These are phyloP conservation scores for Cheilosia vernalis DNA, from an alignment of 2,888 invertebrate genomes.

Conservation along the genomic window DNA sequence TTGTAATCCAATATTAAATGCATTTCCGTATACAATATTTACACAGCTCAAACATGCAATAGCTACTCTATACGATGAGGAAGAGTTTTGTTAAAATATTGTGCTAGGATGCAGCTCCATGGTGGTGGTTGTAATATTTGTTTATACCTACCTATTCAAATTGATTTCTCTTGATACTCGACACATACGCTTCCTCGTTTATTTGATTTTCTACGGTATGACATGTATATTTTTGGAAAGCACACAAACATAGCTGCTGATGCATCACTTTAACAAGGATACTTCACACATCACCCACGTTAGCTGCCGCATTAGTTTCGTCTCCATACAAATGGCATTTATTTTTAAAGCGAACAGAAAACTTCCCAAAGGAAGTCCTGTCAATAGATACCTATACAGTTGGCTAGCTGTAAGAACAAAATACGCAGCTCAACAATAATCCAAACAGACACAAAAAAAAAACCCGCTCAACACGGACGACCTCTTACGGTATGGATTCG, in stretches of 20 bases:
- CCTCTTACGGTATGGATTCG: conserved; percentile 24
- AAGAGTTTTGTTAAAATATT: conserved; percentile 57
- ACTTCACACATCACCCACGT: conserved; percentile 25
- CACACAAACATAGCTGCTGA: conserved; percentile 38
- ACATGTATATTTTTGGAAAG: conserved; percentile 8
- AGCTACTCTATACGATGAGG: background rate
- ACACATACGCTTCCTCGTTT: conserved; percentile 32
- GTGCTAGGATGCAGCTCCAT: conserved; percentile 37
- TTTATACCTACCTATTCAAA: conserved; percentile 54
- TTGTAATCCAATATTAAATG: conserved; percentile 66
- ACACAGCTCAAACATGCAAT: conserved; percentile 61
- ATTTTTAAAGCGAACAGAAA: conserved; percentile 49
- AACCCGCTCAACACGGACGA: conserved; percentile 34
- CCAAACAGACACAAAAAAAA: conserved; percentile 45
- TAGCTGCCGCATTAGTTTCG: conserved; percentile 16
- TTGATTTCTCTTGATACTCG: conserved; percentile 53
- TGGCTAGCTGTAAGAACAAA: conserved; percentile 22
- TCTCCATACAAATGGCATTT: conserved; percentile 40
- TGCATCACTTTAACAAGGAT: conserved; percentile 46
- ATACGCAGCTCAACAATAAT: conserved; percentile 44
- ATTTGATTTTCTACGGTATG: conserved; percentile 45
- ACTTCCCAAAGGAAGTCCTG: conserved; percentile 46
- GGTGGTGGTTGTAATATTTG: conserved; percentile 16
- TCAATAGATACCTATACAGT: conserved; percentile 33
- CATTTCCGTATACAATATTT: conserved; percentile 68